Evolutionary conservation across 2,888 invertebrate species (phyloP), one percentile per base, ranked within the genome.

Genomic region (Drosophila nr. fundita): DNA sequence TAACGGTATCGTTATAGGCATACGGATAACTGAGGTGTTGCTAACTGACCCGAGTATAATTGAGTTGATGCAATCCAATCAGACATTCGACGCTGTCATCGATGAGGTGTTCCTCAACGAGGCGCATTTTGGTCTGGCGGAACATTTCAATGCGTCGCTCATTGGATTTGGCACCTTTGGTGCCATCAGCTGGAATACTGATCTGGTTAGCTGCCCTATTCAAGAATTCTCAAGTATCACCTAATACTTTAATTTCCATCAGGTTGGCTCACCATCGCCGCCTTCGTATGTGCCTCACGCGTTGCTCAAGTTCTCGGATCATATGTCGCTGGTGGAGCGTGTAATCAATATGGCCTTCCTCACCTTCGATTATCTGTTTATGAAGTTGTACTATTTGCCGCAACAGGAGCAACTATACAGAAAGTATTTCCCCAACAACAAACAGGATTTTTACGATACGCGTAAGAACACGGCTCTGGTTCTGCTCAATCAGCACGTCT

Each of bases 61-160:
- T 30, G 65, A 84, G 5, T 65, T 93, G 0, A 66, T 87, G 30
- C 61, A 75, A 7, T 93, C 93, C 0, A 91, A 93, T 53, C 86
- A 90, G 52, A 90, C 89, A 4, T 93, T 91, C 40, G 94, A 94
- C 73, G 87, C 92, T 0, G 91, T 94, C 6, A 89, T 94, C 15
- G 76, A 83, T 52, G 93, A 93, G 64, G 87, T 92, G 1, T 93
- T 93, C 62, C 75, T 93, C 0, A 91, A 89, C 40, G 93, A 94
- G 67, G 93, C 93, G 0, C 80, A 92, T 0, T 90, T 91, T 13
- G 93, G 93, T 1, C 60, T 92, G 4, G 90, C 87, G 2, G 91
- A 92, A 38, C 85, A 86, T 10, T 92, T 91, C 27, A 89, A 91
- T 21, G 93, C 92, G 0, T 90, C 92, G 2, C 78, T 93, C 2